Conservation (phyloP, 1,140 invertebrate genomes). For the Brachionus paranguensis region DNA sequence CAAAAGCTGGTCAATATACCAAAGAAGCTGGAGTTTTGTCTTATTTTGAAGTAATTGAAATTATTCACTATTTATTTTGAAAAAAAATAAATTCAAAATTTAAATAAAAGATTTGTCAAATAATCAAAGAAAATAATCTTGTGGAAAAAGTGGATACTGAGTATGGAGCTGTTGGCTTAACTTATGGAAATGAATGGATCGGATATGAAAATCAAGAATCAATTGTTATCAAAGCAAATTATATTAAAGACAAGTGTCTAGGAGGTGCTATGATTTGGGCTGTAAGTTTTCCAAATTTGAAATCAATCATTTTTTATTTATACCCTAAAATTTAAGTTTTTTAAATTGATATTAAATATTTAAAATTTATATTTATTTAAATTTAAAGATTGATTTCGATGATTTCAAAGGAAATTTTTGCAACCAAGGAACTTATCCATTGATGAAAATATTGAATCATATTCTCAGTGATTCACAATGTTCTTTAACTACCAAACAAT, state of each 20-base stretch:
- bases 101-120: background rate
- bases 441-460: slow-evolving; percentile 76
- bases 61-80: too few relatives aligned
- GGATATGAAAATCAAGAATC: slow-evolving; percentile 72
- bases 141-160: slow-evolving; percentile 58
- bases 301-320: background rate
- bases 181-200: slow-evolving; percentile 77
- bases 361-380: background rate
- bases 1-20: slow-evolving; percentile 61
- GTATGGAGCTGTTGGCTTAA: slow-evolving; percentile 70
- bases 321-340: background rate
- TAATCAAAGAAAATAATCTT: slow-evolving; percentile 50
- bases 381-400: slow-evolving; percentile 43
- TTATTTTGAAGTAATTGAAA: slow-evolving; percentile 68
- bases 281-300: slow-evolving; percentile 41
- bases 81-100: too few relatives aligned
- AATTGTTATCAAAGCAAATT: slow-evolving; percentile 42
- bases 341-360: background rate
- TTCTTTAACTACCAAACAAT: background rate
- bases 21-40: slow-evolving; percentile 82
- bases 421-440: slow-evolving; percentile 72
- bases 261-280: slow-evolving; percentile 40
- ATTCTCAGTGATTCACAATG: background rate
- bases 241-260: slow-evolving; percentile 18
- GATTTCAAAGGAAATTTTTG: slow-evolving; percentile 61